Conservation (phyloP, 2,113 vertebrate genomes). For the Mirounga angustirostris region DNA sequence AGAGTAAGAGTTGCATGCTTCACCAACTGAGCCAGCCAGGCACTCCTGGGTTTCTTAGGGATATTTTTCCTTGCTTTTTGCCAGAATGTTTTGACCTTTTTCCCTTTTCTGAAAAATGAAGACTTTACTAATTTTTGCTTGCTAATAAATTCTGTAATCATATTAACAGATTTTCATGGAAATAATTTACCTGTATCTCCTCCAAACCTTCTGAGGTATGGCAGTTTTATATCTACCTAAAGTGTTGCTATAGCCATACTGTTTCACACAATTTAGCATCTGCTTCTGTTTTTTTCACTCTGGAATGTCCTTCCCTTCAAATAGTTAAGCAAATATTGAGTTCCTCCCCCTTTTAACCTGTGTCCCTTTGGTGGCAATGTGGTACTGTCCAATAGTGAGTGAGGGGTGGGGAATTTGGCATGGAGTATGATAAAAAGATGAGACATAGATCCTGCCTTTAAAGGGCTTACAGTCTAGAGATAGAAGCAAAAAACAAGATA, state of each 20-base stretch:
- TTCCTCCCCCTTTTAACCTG: background rate
- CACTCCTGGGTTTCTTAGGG: background rate
- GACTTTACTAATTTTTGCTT: slow-evolving; percentile 17
- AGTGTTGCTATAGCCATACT: background rate
- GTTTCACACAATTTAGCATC: background rate
- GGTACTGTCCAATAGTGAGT: background rate
- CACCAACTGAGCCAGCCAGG: background rate
- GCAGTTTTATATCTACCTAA: slow-evolving; percentile 8
- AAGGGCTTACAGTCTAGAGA: background rate
- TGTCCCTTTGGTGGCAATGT: background rate
- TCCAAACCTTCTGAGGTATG: background rate
- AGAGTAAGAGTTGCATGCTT: background rate
- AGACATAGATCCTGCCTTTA: background rate
- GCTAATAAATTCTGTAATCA: background rate
- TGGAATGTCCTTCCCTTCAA: slow-evolving; percentile 4
- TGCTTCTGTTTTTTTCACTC: background rate
- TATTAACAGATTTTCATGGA: slow-evolving; percentile 9
- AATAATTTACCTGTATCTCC: background rate
- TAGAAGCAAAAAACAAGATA: background rate
- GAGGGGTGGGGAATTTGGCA: background rate
- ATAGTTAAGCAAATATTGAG: background rate
- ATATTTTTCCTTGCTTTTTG: background rate
- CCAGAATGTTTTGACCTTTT: slow-evolving; percentile 20
- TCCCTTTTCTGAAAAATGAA: slow-evolving; percentile 38
- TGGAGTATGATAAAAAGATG: background rate